Conservation (phyloP, 2,888 invertebrate genomes). For the Cryptocheilus praepositus region DNA sequence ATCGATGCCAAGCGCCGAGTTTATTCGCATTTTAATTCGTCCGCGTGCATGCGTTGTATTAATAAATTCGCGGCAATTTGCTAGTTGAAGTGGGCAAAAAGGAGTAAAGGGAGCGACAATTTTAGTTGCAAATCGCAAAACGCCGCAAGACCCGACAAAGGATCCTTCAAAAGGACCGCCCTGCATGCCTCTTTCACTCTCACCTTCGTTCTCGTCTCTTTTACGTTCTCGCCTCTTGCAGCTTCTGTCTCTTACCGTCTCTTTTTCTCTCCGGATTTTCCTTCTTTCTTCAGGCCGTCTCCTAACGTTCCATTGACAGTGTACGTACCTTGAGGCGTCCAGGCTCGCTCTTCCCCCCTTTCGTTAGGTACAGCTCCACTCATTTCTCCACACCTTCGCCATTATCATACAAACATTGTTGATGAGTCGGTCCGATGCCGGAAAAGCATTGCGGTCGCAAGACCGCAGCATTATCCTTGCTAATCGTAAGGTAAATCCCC, state of each 20-base stretch:
- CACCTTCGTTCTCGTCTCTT: slow-evolving; percentile 34
- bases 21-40: slow-evolving; percentile 44
- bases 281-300: slow-evolving; percentile 11
- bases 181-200: slow-evolving; percentile 47
- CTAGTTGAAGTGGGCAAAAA: slow-evolving; percentile 30
- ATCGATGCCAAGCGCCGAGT: too few relatives aligned
- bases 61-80: slow-evolving; percentile 73
- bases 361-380: slow-evolving; percentile 52
- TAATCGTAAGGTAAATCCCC: slow-evolving; percentile 57
- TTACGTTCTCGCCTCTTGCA: slow-evolving; percentile 33
- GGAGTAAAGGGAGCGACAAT: slow-evolving; percentile 62
- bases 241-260: slow-evolving; percentile 26
- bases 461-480: slow-evolving; percentile 63
- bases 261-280: slow-evolving; percentile 10
- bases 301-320: slow-evolving; percentile 34
- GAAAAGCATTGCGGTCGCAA: slow-evolving; percentile 65
- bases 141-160: slow-evolving; percentile 73
- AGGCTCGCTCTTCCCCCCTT: slow-evolving; percentile 21
- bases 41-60: slow-evolving; percentile 20
- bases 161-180: slow-evolving; percentile 70
- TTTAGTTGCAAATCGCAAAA: slow-evolving; percentile 75
- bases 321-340: slow-evolving; percentile 1
- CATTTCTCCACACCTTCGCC: slow-evolving; percentile 71
- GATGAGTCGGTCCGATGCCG: slow-evolving; percentile 64
- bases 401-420: slow-evolving; percentile 74